phyloP scores from a whole-genome alignment of 1,140 invertebrate species.

The Asobara japonica region DNA sequence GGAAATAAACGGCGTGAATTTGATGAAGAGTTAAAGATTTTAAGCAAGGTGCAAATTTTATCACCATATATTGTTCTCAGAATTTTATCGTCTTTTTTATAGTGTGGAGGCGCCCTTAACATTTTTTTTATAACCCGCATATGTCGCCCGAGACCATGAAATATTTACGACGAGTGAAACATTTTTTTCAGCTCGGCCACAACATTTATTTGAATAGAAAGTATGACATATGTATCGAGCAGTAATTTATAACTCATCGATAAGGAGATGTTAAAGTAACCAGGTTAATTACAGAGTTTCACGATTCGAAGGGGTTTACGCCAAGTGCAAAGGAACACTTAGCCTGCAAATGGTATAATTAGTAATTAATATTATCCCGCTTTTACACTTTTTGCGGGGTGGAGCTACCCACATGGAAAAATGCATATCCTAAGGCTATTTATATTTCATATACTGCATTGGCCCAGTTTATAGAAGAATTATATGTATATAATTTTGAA shows the following conservation, averaged over 20 bases:
- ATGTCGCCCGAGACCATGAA: neutral
- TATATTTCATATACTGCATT: no score
- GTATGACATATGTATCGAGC: conserved; percentile 29
- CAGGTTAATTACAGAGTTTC: conserved; percentile 34
- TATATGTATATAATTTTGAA: no score
- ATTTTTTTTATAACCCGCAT: no score
- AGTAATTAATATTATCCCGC: neutral
- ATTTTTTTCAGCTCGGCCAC: neutral
- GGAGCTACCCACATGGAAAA: neutral
- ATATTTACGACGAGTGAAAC: neutral
- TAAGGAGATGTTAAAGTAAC: conserved; percentile 33
- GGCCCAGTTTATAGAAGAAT: neutral
- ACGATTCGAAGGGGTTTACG: conserved; percentile 23
- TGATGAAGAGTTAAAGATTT: no score
- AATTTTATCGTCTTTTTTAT: no score
- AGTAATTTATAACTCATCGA: conserved; percentile 30
- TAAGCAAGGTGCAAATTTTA: no score
- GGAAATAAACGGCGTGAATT: neutral
- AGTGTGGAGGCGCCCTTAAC: no score
- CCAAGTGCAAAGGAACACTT: neutral
- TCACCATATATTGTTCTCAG: no score
- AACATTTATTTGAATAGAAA: conserved; percentile 32
- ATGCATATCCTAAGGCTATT: neutral
- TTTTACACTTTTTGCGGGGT: neutral
- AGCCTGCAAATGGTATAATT: neutral